Conservation (phyloP, 1,140 invertebrate genomes). For the Muscidifurax raptorellus region DNA sequence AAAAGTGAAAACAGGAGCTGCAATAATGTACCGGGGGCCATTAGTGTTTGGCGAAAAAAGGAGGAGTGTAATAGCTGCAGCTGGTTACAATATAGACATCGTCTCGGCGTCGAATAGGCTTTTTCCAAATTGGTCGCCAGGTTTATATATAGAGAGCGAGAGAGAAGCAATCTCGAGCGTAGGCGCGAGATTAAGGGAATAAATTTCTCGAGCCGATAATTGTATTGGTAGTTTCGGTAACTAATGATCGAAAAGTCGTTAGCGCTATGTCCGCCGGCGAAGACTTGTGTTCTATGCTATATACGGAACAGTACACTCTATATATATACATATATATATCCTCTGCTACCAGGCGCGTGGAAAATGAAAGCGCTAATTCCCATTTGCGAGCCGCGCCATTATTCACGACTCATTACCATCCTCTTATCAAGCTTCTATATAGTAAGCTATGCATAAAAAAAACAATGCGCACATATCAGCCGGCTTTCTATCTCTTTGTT, state of each 20-base stretch:
- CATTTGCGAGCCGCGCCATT: too few relatives aligned
- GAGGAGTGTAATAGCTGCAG: background rate
- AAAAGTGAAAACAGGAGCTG: background rate
- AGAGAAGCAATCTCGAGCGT: slow-evolving; percentile 59
- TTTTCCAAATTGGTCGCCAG: slow-evolving; percentile 60
- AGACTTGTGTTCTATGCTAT: slow-evolving; percentile 63
- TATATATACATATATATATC: background rate
- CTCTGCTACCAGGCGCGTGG: slow-evolving; percentile 47
- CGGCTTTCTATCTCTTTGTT: too few relatives aligned
- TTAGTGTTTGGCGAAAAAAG: slow-evolving; percentile 30
- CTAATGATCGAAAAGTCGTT: slow-evolving; percentile 76
- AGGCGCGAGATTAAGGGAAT: slow-evolving; percentile 71
- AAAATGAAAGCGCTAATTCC: slow-evolving; percentile 68
- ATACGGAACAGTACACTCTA: slow-evolving; percentile 42
- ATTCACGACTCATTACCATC: too few relatives aligned
- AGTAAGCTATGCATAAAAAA: too few relatives aligned
- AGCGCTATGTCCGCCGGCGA: slow-evolving; percentile 64
- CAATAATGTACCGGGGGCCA: background rate
- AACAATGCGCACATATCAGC: too few relatives aligned
- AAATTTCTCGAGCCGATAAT: slow-evolving; percentile 73
- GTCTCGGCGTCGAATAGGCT: slow-evolving; percentile 53
- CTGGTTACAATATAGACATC: slow-evolving; percentile 47
- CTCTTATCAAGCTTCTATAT: too few relatives aligned
- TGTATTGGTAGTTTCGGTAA: slow-evolving; percentile 76
- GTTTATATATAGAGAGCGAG: background rate